A percentile compares a stretch with the other conserved stretches of the same genome.
Conservation (phyloP, 2,888 invertebrate species). For the Tupiocoris notatus region DNA sequence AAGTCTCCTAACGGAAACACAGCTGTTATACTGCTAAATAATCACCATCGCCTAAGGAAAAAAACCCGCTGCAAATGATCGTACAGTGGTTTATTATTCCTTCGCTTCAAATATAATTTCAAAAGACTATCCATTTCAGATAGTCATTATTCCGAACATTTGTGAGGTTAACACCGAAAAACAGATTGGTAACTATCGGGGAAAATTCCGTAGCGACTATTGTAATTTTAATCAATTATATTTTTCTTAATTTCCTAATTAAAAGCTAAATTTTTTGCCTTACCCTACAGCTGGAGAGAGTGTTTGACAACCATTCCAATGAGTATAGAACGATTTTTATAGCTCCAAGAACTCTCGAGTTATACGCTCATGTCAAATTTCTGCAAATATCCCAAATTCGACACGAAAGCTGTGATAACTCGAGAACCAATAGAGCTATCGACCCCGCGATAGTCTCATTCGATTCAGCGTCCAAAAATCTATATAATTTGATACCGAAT, state of each 20-base stretch:
- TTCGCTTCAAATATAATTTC: too few species aligned
- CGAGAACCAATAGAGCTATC: background rate
- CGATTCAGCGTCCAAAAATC: background rate
- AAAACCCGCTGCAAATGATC: too few species aligned
- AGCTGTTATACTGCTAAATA: too few species aligned
- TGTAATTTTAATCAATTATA: too few species aligned
- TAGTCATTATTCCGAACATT: too few species aligned
- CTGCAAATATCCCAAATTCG: background rate
- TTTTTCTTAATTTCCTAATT: background rate
- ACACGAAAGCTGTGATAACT: background rate
- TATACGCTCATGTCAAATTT: background rate
- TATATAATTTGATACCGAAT: background rate
- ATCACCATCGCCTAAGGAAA: too few species aligned
- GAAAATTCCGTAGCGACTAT: too few species aligned
- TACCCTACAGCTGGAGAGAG: background rate
- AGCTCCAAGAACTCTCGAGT: background rate
- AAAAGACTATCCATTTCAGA: too few species aligned
- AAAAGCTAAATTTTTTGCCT: background rate
- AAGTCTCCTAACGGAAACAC: too few species aligned
- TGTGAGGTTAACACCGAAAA: too few species aligned
- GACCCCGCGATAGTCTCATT: background rate
- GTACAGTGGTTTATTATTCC: too few species aligned
- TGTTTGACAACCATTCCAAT: background rate
- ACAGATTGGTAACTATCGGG: too few species aligned
- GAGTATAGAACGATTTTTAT: background rate